Percentiles rank a stretch among this genome's conserved stretches.
Conservation (phyloP, 2,113 vertebrate species). For the Formicarius rufipectus region DNA sequence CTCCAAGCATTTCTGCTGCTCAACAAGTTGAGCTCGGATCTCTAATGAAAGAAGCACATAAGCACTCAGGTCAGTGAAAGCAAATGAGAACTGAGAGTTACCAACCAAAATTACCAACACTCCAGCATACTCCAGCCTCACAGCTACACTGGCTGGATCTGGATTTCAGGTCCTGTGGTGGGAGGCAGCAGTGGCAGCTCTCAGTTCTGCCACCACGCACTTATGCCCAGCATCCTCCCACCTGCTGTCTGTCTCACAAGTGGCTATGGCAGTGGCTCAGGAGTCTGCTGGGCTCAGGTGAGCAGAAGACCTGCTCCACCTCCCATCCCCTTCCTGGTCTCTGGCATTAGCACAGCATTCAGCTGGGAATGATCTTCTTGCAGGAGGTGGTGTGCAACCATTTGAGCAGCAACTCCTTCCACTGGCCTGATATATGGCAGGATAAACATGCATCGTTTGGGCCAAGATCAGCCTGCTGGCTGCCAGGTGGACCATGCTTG, state of each 20-base stretch:
- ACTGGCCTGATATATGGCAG: background rate
- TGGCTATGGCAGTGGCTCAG: background rate
- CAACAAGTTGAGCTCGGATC: constrained; percentile 93
- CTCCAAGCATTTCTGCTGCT: constrained; percentile 98
- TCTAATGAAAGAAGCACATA: constrained; percentile 75
- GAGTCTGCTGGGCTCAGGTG: background rate
- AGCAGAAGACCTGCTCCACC: background rate
- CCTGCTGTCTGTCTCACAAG: background rate
- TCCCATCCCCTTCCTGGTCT: background rate
- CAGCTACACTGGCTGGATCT: background rate
- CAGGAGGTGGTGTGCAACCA: background rate
- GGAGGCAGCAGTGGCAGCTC: background rate
- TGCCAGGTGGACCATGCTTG: background rate
- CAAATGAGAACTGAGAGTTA: background rate
- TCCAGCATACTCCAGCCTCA: background rate
- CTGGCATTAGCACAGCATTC: background rate
- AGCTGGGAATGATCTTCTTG: background rate
- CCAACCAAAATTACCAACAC: background rate
- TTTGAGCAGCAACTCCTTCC: background rate
- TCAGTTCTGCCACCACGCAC: background rate
- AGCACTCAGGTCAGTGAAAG: background rate
- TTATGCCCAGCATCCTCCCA: background rate
- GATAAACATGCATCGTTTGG: background rate
- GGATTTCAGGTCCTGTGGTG: background rate
- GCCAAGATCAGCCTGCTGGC: background rate